A percentile compares a stretch with the other conserved stretches of the same genome.
These are phyloP conservation scores for Apostichopus japonicus DNA, from an alignment of 35 echinoderm and acorn worm genomes.

Conservation along the genomic window DNA sequence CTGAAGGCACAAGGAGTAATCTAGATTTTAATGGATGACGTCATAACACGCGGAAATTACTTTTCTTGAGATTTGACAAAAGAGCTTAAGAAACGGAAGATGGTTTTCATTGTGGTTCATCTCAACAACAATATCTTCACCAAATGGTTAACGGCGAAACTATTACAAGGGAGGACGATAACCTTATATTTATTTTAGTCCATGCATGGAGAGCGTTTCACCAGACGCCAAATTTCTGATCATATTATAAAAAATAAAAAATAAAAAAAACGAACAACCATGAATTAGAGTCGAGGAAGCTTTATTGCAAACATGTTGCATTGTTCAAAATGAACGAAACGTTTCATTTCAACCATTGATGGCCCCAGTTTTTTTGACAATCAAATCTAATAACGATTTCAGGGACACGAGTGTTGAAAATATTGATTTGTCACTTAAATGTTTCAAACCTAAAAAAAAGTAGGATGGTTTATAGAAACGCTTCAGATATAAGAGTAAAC, in stretches of 20 bases:
- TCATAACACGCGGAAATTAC: background rate
- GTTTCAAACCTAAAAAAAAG: background rate
- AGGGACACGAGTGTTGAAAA: background rate
- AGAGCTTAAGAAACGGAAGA: background rate
- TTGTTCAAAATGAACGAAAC: background rate
- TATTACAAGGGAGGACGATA: background rate
- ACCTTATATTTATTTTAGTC: background rate
- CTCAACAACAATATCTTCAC: background rate
- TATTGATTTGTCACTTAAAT: conserved; percentile 19
- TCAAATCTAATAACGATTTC: background rate
- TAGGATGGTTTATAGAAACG: background rate
- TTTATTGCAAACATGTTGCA: background rate
- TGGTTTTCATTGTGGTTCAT: background rate
- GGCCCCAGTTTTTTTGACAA: background rate
- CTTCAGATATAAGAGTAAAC: background rate
- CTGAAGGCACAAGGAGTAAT: conserved; percentile 19
- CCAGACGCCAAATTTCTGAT: too few relatives aligned
- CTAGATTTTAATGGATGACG: conserved; percentile 22
- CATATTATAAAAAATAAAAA: too few relatives aligned
- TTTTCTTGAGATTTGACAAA: background rate
- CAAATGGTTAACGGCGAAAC: background rate
- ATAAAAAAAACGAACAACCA: too few relatives aligned
- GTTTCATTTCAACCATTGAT: background rate
- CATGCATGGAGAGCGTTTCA: background rate
- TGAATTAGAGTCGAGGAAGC: background rate